These are phyloP conservation scores for Ypsolopha scabrella DNA, from an alignment of 2,888 invertebrate genomes.

Conservation along the genomic window DNA sequence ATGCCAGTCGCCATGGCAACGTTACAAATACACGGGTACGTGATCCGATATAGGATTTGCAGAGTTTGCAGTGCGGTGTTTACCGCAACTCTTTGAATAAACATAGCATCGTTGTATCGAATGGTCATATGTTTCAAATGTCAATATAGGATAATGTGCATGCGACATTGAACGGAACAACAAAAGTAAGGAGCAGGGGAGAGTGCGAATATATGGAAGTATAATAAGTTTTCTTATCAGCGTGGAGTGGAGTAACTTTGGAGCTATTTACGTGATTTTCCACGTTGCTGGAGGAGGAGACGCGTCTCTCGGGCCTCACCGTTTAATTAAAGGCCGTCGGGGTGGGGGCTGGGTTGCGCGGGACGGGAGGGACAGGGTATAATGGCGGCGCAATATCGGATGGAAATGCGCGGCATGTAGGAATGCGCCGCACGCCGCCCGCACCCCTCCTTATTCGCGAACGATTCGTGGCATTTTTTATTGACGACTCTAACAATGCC, in stretches of 20 bases:
- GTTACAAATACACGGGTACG: neutral
- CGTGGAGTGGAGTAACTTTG: constrained; percentile 39
- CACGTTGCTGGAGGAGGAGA: constrained; percentile 52
- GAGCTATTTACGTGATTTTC: constrained; percentile 65
- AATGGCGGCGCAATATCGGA: constrained; percentile 71
- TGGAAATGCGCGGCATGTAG: constrained; percentile 71
- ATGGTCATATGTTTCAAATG: too few species aligned
- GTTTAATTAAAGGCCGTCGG: constrained; percentile 69
- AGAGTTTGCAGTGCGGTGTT: neutral
- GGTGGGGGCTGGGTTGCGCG: constrained; percentile 39
- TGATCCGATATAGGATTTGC: neutral
- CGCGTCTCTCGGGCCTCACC: constrained; percentile 65
- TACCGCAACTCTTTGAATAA: too few species aligned
- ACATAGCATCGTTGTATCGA: too few species aligned
- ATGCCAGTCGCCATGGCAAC: constrained; percentile 41
- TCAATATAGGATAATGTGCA: too few species aligned
- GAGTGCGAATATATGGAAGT: constrained; percentile 1
- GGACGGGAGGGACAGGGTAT: constrained; percentile 54
- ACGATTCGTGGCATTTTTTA: constrained; percentile 69
- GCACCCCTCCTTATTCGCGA: constrained; percentile 52
- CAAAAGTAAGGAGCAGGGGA: too few species aligned
- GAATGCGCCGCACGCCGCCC: constrained; percentile 63
- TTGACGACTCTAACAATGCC: constrained; percentile 49
- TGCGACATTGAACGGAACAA: too few species aligned
- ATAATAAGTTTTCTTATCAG: constrained; percentile 7